Evolutionary conservation across 2,797 vertebrate species (phyloP), one percentile per base, ranked within the genome.

Genomic region (Mormyrops boulengeri): DNA sequence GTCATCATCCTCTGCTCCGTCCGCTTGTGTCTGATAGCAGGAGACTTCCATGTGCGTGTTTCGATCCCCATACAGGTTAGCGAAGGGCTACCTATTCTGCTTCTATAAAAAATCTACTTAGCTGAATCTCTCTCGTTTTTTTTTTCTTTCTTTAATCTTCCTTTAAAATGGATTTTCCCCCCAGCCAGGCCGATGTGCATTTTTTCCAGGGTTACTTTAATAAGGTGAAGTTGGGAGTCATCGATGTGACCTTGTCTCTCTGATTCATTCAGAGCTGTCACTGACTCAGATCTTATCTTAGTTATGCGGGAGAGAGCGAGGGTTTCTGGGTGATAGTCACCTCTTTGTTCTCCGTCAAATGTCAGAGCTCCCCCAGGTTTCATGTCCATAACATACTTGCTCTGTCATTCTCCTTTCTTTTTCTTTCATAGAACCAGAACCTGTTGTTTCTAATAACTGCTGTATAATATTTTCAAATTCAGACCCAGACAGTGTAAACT

Each of bases 201-300:
- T 38, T 87, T 52, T 87, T 55, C n/a, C 85, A 53, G 85, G 4
- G 50, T 2, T 41, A 1, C 85, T 17, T 38, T 87, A 87, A 87
- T 87, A 87, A 87, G 85, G 85, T 85, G 85, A 55, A 87, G 85
- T 26, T 57, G 30, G 85, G 85, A 87, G 85, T 57, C 52, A 50
- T 55, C 8, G 52, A 55, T 55, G 85, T 55, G 50, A 87, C 85
- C 85, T 87, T 87, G 85, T 87, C 85, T 88, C 87, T 34, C 87
- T 88, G 87, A 66, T 53, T 87, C 85, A 87, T 87, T 55, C 85
- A 41, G 85, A 38, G 12, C 50, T 87, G 85, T 87, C 85, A 87
- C 52, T 87, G 85, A 87, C 85, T 87, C 85, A 87, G 85, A 87
- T 87, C 85, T 87, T 87, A 87, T 87, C 85, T 55, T 87, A 87